Base-by-base conservation (phyloP, 2,888 invertebrate species). In the Watsonalla binaria region DNA sequence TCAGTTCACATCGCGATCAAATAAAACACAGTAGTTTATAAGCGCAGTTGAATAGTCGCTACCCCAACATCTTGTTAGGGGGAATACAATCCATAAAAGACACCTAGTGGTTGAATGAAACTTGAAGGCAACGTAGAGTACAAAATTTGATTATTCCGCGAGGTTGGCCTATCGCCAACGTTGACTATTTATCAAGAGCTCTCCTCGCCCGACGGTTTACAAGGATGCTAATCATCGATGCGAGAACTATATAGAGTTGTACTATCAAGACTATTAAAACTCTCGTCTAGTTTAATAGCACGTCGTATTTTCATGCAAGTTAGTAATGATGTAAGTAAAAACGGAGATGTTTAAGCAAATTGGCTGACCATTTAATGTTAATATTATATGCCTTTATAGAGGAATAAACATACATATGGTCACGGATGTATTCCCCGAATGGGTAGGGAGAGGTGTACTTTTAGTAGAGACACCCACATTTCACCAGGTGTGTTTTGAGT, bases 131-230 rank as follows among this genome's bases (percentile, higher is more conserved):
- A 72, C 78, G 84, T 80, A 71, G 80, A 82, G 84, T 76, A 82
- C 79, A 72, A 84, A 86, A 90, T 90, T 89, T 87, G 88, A 90
- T 90, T 90, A 90, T 90, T 89, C 87, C 88, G 80, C 88, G 85
- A 88, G 85, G 88, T 86, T 89, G 89, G 90, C 87, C 89, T 89
- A 89, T 86, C 88, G 88, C 89, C 89, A 87, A 76, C 75, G 76
- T 78, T 72, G 80, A 86, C 89, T 88, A 90, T 90, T 89, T 88
- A 90, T 90, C 87, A 89, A 82, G 77, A 74, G 78, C 80, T 80
- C 82, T 80, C 82, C 67, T 72, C 78, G 75, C 80, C 68, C 82
- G 82, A 82, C 83, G 82, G 80, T 82, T 86, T 85, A 88, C 87
- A 89, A 86, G 82, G 82, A 84, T 85, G 85, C 87, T 87, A 89